Evolutionary conservation across 1,140 invertebrate species (phyloP).

Genomic region (Drosophila insularis): DNA sequence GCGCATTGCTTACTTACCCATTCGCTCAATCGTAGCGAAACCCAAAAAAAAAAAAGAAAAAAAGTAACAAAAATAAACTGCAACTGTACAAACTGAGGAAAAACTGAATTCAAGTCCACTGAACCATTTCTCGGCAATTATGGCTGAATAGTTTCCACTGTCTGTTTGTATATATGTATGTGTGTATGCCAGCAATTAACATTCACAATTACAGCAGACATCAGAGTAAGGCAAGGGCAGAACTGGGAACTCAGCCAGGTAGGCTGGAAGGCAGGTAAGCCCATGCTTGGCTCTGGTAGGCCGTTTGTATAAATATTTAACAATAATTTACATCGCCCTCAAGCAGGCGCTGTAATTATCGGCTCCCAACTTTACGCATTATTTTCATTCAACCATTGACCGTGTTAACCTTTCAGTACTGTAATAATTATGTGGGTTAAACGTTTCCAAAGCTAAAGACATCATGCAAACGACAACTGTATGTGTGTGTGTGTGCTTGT

Average conservation of each 20-base stretch:
- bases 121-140: slow-evolving; percentile 63
- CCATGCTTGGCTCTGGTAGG: slow-evolving; percentile 5
- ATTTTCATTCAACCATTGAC: slow-evolving; percentile 37
- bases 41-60: slow-evolving; percentile 28
- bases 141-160: slow-evolving; percentile 54
- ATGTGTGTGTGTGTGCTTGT: not conserved
- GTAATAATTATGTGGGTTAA: slow-evolving; percentile 79
- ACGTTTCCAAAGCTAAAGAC: slow-evolving; percentile 47
- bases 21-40: slow-evolving; percentile 33
- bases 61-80: slow-evolving; percentile 33
- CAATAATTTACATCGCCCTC: slow-evolving; percentile 53
- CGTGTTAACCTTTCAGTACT: slow-evolving; percentile 49
- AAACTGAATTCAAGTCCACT: slow-evolving; percentile 54
- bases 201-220: slow-evolving; percentile 54
- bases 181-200: slow-evolving; percentile 58
- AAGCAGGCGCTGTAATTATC: slow-evolving; percentile 56
- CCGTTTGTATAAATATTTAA: slow-evolving; percentile 65
- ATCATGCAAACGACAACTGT: slow-evolving; percentile 35
- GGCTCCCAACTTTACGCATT: slow-evolving; percentile 67
- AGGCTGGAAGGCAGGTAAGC: not conserved
- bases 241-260: slow-evolving; percentile 8
- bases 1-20: slow-evolving; percentile 66
- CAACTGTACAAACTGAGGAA: not conserved
- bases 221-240: not conserved
- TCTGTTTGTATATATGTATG: slow-evolving; percentile 16